These are phyloP conservation scores for Centruroides sculpturatus DNA, from an alignment of 1,140 invertebrate species.

Conservation along the genomic window DNA sequence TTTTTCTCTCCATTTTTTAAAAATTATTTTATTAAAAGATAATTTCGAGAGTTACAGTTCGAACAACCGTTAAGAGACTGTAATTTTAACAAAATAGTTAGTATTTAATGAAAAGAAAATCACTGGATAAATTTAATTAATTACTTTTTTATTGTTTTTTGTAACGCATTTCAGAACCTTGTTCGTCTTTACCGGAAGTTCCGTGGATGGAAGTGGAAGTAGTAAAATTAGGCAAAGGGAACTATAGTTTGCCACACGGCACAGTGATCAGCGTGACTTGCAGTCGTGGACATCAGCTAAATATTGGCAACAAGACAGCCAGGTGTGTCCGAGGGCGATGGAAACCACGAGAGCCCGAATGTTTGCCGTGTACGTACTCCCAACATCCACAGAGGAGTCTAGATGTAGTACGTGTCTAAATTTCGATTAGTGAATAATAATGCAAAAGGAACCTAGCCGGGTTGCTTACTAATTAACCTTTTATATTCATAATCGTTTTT, in stretches of 20 bases:
- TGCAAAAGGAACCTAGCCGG: too few relatives aligned
- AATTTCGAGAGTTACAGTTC: too few relatives aligned
- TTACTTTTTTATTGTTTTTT: background rate
- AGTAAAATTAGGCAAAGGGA: constrained; percentile 33
- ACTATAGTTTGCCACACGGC: constrained; percentile 33
- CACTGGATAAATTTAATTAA: background rate
- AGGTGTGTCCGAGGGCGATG: constrained; percentile 60
- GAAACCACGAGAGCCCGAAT: constrained; percentile 62
- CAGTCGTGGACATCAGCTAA: constrained; percentile 53
- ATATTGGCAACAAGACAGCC: constrained; percentile 57
- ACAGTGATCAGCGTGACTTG: constrained; percentile 55
- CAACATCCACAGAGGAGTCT: too few relatives aligned
- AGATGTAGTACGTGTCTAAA: too few relatives aligned
- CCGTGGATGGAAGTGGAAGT: constrained; percentile 48
- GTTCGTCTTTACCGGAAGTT: constrained; percentile 41
- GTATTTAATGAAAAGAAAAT: too few relatives aligned
- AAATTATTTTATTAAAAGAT: too few relatives aligned
- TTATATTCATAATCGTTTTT: too few relatives aligned
- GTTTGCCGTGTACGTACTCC: constrained; percentile 22
- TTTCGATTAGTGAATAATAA: too few relatives aligned
- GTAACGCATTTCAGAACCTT: constrained; percentile 25
- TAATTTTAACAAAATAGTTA: too few relatives aligned
- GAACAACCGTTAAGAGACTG: too few relatives aligned
- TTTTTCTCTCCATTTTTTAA: too few relatives aligned
- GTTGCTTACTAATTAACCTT: too few relatives aligned